phyloP scores from a whole-genome alignment of 2,888 invertebrate genomes.

The Cantharis lateralis region DNA sequence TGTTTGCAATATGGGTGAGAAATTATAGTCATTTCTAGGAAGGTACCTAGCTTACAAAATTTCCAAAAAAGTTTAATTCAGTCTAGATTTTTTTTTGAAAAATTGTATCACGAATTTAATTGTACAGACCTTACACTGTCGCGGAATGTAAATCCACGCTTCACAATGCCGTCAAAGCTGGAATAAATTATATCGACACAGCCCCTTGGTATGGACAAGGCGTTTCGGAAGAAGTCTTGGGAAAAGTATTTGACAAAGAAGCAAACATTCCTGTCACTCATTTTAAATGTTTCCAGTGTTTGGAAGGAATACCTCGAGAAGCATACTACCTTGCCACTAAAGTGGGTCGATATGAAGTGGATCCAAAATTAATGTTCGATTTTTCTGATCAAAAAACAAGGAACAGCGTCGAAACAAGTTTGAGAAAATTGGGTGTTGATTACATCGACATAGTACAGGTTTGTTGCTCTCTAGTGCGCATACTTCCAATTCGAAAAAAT shows the following conservation, averaged over 20 bases:
- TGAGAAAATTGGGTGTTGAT: slow-evolving; percentile 72
- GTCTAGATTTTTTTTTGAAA: no score
- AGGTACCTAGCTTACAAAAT: no score
- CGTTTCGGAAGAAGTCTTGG: slow-evolving; percentile 78
- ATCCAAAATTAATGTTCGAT: slow-evolving; percentile 79
- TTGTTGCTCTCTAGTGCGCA: slow-evolving; percentile 7
- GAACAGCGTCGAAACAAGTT: slow-evolving; percentile 75
- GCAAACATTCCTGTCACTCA: neutral
- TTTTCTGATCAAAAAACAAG: slow-evolving; percentile 78
- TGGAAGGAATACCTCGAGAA: slow-evolving; percentile 70
- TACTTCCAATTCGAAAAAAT: no score
- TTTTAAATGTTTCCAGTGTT: slow-evolving; percentile 28
- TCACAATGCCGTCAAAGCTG: slow-evolving; percentile 71
- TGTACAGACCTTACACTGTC: slow-evolving; percentile 65
- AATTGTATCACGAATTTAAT: neutral
- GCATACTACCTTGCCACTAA: slow-evolving; percentile 92
- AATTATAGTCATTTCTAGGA: neutral
- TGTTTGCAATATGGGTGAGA: slow-evolving; percentile 74
- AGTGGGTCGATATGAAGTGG: slow-evolving; percentile 80
- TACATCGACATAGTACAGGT: slow-evolving; percentile 92
- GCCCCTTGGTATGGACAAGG: slow-evolving; percentile 94
- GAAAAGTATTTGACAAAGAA: slow-evolving; percentile 62
- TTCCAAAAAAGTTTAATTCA: no score
- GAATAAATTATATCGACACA: slow-evolving; percentile 92
- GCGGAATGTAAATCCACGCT: slow-evolving; percentile 72